phyloP scores from a whole-genome alignment of 53 echinoderm and acorn worm genomes.

The Henricia sp. region DNA sequence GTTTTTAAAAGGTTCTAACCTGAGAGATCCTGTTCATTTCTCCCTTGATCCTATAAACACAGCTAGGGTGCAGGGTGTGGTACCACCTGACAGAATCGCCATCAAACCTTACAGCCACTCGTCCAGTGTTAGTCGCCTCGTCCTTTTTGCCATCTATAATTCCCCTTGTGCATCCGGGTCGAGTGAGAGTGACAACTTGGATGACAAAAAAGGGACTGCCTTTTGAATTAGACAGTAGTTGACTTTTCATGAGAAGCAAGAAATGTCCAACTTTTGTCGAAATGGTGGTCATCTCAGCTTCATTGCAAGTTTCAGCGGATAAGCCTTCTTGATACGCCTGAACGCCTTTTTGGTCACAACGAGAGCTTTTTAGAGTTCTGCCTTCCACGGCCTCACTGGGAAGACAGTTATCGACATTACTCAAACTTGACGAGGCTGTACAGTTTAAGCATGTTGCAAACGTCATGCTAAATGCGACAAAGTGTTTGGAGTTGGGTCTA shows the following conservation, averaged over 20 bases:
- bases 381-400: background rate
- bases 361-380: background rate
- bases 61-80: conserved; percentile 1
- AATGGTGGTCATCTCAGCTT: no score
- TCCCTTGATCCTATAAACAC: conserved; percentile 30
- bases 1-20: conserved; percentile 5
- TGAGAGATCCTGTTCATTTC: background rate
- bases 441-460: conserved; percentile 28
- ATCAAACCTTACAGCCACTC: conserved; percentile 7
- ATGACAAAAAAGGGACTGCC: conserved; percentile 7
- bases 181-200: conserved; percentile 8
- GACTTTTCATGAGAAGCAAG: conserved; percentile 38
- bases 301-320: no score
- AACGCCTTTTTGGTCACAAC: no score
- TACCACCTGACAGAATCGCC: conserved; percentile 54
- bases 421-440: background rate
- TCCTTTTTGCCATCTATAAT: background rate
- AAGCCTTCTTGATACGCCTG: no score
- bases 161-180: background rate
- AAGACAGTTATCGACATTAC: background rate
- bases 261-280: background rate
- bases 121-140: background rate
- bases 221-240: background rate
- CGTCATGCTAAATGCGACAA: conserved; percentile 31
- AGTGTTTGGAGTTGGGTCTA: background rate